phyloP scores from a whole-genome alignment of 2,888 invertebrate genomes.

The Punctoribates punctum region DNA sequence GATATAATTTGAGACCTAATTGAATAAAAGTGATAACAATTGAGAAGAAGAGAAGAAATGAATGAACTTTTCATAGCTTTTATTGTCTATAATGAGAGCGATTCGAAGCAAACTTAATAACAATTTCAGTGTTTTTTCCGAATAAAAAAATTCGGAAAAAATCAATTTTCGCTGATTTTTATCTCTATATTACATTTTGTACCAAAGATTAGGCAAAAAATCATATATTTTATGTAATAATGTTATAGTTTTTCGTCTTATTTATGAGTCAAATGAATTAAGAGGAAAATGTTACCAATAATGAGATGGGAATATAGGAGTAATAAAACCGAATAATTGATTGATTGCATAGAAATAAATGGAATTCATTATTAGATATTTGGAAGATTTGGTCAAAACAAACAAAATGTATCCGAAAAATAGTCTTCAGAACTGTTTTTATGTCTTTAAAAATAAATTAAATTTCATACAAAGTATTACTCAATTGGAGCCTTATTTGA shows the following conservation, averaged over 20 bases:
- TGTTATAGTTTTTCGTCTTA: background rate
- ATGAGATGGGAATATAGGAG: background rate
- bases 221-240: too few relatives aligned
- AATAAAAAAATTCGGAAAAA: too few relatives aligned
- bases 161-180: too few relatives aligned
- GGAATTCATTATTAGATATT: background rate
- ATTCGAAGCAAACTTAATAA: too few relatives aligned
- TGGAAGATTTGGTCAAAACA: background rate
- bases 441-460: background rate
- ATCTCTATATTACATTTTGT: too few relatives aligned
- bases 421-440: background rate
- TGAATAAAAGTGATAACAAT: too few relatives aligned
- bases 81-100: too few relatives aligned
- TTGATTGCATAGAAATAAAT: slow-evolving; percentile 28
- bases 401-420: background rate
- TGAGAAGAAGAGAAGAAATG: too few relatives aligned
- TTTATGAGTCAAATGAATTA: background rate
- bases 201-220: too few relatives aligned
- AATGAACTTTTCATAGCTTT: too few relatives aligned
- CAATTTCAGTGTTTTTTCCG: too few relatives aligned
- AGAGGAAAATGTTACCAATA: background rate
- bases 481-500: slow-evolving; percentile 61
- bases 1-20: too few relatives aligned
- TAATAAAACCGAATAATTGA: background rate
- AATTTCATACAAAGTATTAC: background rate